A percentile compares a stretch with the other conserved stretches of the same genome.
These are phyloP conservation scores for Sinocyclocheilus anshuiensis DNA, from an alignment of 2,113 vertebrate species.

Conservation along the genomic window DNA sequence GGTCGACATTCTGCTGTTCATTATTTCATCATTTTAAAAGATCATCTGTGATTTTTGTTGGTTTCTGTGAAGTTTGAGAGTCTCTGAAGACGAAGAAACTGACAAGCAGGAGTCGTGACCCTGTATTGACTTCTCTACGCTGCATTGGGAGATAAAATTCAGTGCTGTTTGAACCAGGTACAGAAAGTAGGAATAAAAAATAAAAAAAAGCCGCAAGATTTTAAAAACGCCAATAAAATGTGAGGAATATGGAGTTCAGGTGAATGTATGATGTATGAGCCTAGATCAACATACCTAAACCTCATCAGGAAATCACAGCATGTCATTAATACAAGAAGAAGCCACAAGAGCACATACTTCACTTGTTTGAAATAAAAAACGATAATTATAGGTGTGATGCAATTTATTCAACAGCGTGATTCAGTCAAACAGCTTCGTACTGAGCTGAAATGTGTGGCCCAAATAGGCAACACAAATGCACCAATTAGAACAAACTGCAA, in stretches of 20 bases:
- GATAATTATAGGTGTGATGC: neutral
- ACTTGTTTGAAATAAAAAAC: neutral
- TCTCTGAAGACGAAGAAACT: neutral
- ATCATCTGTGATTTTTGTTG: neutral
- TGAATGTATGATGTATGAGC: neutral
- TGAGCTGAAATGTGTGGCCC: neutral
- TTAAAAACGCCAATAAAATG: neutral
- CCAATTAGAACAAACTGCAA: neutral
- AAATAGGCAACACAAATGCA: neutral
- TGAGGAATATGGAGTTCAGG: neutral
- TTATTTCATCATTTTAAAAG: neutral
- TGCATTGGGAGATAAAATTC: constrained; percentile 2
- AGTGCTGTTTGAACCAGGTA: neutral
- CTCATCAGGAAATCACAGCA: neutral
- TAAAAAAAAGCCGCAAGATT: neutral
- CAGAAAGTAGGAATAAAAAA: neutral
- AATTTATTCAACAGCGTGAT: neutral
- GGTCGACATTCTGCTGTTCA: neutral
- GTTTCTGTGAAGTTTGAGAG: neutral
- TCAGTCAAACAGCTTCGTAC: neutral
- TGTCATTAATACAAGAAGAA: neutral
- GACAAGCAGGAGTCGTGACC: neutral
- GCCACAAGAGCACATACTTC: neutral
- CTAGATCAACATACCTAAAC: neutral
- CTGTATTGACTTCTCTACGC: neutral